phyloP scores from a whole-genome alignment of 23 tunicate species.

The Diplosoma virens region DNA sequence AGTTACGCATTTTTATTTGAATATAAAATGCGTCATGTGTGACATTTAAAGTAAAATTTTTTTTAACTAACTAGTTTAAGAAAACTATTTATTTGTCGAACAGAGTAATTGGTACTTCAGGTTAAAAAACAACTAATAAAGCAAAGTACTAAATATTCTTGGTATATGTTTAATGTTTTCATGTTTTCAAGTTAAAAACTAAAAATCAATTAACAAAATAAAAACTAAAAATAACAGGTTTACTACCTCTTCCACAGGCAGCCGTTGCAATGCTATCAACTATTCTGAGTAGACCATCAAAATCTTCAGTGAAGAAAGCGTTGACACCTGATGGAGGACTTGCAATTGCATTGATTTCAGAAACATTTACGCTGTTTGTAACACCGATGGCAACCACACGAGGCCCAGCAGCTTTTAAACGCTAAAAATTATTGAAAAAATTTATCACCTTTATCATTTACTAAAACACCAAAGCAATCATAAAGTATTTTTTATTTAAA shows the following conservation, averaged over 20 bases:
- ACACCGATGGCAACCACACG: conserved; percentile 77
- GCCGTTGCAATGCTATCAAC: conserved; percentile 55
- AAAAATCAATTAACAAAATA: neutral
- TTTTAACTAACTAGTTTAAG: neutral
- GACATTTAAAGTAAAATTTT: neutral
- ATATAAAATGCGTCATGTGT: too few species aligned
- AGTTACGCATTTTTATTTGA: too few species aligned
- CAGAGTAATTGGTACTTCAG: neutral
- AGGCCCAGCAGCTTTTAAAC: neutral
- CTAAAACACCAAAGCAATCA: too few species aligned
- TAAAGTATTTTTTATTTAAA: too few species aligned
- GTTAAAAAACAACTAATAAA: neutral
- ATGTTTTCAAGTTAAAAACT: too few species aligned
- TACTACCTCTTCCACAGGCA: conserved; percentile 79
- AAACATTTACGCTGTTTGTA: conserved; percentile 34
- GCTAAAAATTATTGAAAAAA: neutral
- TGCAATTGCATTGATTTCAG: conserved; percentile 83
- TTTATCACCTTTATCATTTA: too few species aligned
- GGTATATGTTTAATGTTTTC: too few species aligned
- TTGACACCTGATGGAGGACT: conserved; percentile 56
- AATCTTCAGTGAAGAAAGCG: conserved; percentile 68
- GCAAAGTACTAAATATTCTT: too few species aligned
- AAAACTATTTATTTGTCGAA: too few species aligned
- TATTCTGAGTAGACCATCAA: conserved; percentile 30
- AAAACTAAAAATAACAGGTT: too few species aligned